Percentiles rank a stretch among this genome's conserved stretches.
These are phyloP conservation scores for Podarcis lilfordi DNA, from an alignment of 2,797 vertebrate genomes.

Conservation along the genomic window DNA sequence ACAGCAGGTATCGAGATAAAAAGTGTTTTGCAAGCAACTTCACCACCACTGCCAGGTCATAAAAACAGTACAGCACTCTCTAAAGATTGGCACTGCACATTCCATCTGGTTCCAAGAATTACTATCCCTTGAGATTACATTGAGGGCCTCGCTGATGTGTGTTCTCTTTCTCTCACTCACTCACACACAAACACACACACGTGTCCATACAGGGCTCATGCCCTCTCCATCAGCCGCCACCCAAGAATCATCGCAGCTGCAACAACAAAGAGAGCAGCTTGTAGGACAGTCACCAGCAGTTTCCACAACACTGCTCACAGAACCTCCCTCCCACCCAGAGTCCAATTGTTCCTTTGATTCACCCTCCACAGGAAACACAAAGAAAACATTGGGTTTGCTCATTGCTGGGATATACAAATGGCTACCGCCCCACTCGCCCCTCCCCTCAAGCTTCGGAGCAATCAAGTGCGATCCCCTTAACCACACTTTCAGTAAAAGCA, in stretches of 20 bases:
- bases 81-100: background rate
- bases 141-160: background rate
- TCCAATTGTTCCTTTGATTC: too few relatives aligned
- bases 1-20: background rate
- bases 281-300: background rate
- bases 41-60: background rate
- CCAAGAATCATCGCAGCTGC: background rate
- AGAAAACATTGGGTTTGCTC: background rate
- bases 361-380: background rate
- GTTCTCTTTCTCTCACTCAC: too few relatives aligned
- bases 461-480: conserved; percentile 14
- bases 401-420: conserved; percentile 46
- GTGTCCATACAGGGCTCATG: accelerated
- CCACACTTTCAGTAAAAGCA: conserved; percentile 40
- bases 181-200: background rate
- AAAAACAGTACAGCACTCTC: conserved; percentile 7
- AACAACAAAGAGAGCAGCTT: background rate
- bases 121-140: background rate
- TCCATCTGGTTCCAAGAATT: background rate
- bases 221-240: background rate
- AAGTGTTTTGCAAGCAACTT: background rate
- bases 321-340: background rate
- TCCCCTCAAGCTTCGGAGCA: conserved; percentile 2
- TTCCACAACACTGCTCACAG: background rate
- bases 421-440: background rate